These are phyloP conservation scores for Urophycis tenuis DNA, from an alignment of 2,797 vertebrate species.

Conservation along the genomic window DNA sequence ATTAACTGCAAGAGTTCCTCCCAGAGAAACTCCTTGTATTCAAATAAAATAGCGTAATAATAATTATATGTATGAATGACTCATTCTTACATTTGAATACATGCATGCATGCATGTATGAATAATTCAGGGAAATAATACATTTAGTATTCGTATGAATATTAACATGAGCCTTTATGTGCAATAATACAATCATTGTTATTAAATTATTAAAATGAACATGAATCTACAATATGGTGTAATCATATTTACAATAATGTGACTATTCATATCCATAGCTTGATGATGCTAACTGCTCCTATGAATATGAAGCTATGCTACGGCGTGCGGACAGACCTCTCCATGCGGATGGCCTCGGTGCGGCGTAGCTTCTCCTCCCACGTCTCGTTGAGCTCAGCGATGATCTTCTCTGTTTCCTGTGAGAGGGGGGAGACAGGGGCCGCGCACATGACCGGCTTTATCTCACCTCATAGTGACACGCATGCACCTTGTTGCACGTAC, in stretches of 20 bases:
- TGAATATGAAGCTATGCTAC: not conserved
- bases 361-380: conserved; percentile 94
- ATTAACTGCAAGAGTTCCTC: not conserved
- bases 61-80: too few relatives aligned
- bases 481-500: too few relatives aligned
- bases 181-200: not conserved
- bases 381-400: conserved; percentile 98
- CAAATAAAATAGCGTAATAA: not conserved
- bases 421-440: too few relatives aligned
- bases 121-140: too few relatives aligned
- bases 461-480: too few relatives aligned
- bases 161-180: not conserved
- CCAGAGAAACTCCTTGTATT: not conserved
- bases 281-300: not conserved
- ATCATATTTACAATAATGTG: not conserved
- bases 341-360: conserved; percentile 88
- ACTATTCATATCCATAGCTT: not conserved
- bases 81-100: too few relatives aligned
- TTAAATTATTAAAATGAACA: not conserved
- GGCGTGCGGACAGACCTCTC: conserved; percentile 41
- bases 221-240: not conserved
- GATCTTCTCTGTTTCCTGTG: conserved; percentile 96
- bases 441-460: too few relatives aligned
- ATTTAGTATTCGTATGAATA: too few relatives aligned
- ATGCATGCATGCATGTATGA: too few relatives aligned